A percentile compares a stretch with the other conserved stretches of the same genome.
These are phyloP conservation scores for Rhynchotus rufescens DNA, from an alignment of 2,797 vertebrate species.

Conservation along the genomic window DNA sequence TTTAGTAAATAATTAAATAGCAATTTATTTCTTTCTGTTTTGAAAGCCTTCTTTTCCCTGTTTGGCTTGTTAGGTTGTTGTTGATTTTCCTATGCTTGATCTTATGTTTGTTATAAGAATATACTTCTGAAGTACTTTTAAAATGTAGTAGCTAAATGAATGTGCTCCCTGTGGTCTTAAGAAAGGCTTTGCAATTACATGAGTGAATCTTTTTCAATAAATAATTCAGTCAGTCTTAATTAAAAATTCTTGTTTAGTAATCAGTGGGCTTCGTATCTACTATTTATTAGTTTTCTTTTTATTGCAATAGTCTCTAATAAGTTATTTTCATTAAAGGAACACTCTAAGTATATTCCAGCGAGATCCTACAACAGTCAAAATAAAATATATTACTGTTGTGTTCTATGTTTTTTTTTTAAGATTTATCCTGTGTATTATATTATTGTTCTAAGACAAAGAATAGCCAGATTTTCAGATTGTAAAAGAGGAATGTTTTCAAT, in stretches of 20 bases:
- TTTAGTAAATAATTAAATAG: constrained; percentile 49
- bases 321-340: background rate
- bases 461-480: background rate
- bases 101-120: background rate
- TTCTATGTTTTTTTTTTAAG: background rate
- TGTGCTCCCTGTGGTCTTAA: background rate
- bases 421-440: background rate
- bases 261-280: background rate
- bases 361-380: background rate
- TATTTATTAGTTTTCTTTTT: constrained; percentile 19
- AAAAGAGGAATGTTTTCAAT: background rate
- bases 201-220: constrained; percentile 38
- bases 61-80: background rate
- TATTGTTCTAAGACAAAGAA: background rate
- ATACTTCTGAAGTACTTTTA: background rate
- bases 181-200: background rate
- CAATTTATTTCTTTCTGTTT: background rate
- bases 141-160: background rate
- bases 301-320: background rate
- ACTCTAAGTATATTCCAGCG: background rate
- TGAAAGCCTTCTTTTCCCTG: background rate
- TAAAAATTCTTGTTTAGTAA: constrained; percentile 51
- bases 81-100: background rate
- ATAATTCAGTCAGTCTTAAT: constrained; percentile 67
- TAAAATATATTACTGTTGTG: background rate